These are phyloP conservation scores for Neoniphon sammara DNA, from an alignment of 2,797 vertebrate species.

Conservation along the genomic window DNA sequence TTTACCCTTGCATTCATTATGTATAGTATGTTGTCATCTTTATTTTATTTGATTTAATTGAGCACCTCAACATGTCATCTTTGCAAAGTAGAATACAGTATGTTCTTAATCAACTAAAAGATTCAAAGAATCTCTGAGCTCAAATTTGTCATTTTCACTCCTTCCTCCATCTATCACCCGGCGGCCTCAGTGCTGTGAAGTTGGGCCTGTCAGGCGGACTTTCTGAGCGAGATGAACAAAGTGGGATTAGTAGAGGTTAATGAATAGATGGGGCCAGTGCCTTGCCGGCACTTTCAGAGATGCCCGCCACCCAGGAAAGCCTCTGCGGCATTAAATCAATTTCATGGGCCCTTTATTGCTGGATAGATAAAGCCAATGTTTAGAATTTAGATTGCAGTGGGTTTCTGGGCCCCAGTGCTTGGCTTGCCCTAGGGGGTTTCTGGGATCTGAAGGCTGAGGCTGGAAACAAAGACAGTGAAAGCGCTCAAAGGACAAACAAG, in stretches of 20 bases:
- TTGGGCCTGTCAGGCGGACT: not conserved
- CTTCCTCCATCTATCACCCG: too few species aligned
- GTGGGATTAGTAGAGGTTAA: conserved; percentile 68
- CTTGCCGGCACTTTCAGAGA: conserved; percentile 40
- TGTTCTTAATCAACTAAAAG: too few species aligned
- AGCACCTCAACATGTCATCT: too few species aligned
- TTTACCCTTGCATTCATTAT: too few species aligned
- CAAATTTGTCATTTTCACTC: too few species aligned
- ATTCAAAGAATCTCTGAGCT: too few species aligned
- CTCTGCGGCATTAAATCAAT: conserved; percentile 82
- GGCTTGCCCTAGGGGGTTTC: too few species aligned
- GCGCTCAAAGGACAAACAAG: conserved; percentile 16
- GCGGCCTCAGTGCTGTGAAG: not conserved
- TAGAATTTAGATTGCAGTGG: conserved; percentile 44
- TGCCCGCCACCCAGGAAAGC: conserved; percentile 66
- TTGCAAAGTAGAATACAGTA: too few species aligned
- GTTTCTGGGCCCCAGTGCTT: not conserved
- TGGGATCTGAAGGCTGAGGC: not conserved
- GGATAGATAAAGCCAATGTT: conserved; percentile 73
- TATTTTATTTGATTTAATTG: too few species aligned
- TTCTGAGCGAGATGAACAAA: conserved; percentile 59
- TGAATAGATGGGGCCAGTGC: conserved; percentile 73
- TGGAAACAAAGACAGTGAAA: not conserved
- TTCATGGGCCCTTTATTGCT: conserved; percentile 80
- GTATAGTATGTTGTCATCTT: too few species aligned